Evolutionary conservation across 1,140 invertebrate genomes (phyloP).

Genomic region (Pachypeltis micranthus): DNA sequence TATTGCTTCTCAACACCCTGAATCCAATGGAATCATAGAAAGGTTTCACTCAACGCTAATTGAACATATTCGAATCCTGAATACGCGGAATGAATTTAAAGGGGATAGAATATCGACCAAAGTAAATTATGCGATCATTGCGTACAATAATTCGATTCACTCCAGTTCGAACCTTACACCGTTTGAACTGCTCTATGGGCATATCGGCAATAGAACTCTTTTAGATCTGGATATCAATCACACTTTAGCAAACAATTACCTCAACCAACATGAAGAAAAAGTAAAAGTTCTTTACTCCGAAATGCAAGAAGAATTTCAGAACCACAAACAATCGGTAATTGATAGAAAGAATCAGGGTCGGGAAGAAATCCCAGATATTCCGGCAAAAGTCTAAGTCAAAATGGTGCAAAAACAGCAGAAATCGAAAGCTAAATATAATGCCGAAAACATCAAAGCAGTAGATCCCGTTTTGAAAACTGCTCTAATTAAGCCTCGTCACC

Average conservation of each 20-base stretch:
- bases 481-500: background rate
- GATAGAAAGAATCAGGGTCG: background rate
- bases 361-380: background rate
- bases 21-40: background rate
- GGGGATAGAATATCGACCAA: background rate
- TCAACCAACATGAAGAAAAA: background rate
- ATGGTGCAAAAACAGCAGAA: background rate
- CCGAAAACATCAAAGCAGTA: background rate
- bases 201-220: background rate
- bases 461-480: background rate
- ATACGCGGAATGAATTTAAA: background rate
- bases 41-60: conserved; percentile 3
- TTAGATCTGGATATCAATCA: background rate
- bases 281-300: background rate
- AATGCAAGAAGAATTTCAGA: background rate
- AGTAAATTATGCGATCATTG: background rate
- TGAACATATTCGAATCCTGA: background rate
- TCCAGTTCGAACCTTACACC: background rate
- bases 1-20: background rate
- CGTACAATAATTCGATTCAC: background rate
- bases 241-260: background rate
- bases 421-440: background rate
- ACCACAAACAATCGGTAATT: background rate
- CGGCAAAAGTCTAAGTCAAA: background rate
- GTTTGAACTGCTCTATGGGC: background rate